Evolutionary conservation across 2,797 vertebrate species (phyloP).

Genomic region (Melanogrammus aeglefinus): DNA sequence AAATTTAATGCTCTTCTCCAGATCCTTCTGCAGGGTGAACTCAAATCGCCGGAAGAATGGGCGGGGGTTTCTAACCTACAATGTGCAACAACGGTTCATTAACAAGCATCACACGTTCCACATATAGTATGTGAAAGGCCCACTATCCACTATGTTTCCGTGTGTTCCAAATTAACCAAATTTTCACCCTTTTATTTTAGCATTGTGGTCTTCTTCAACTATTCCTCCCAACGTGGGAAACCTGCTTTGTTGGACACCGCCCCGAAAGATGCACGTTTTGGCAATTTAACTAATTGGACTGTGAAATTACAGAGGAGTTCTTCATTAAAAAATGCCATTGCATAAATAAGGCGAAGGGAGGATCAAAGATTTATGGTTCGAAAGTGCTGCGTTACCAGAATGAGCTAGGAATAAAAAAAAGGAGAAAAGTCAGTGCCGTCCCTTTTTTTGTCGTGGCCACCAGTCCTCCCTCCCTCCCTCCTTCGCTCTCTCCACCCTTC

Average conservation of each 20-base stretch:
- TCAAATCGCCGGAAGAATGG: too few species aligned
- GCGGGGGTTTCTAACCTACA: not conserved
- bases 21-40: too few species aligned
- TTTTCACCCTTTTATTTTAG: conserved; percentile 7
- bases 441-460: conserved; percentile 30
- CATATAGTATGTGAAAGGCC: not conserved
- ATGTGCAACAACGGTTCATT: not conserved
- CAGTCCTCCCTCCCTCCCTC: not conserved
- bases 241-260: conserved; percentile 41
- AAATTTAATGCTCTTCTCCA: too few species aligned
- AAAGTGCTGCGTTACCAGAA: conserved; percentile 60
- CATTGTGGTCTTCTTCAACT: not conserved
- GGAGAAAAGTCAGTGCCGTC: conserved; percentile 42
- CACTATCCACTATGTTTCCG: not conserved
- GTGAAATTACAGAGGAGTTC: conserved; percentile 62
- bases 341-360: conserved; percentile 52
- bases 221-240: conserved; percentile 30
- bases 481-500: too few species aligned
- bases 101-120: not conserved
- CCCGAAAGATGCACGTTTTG: conserved; percentile 19
- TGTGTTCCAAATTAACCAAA: not conserved
- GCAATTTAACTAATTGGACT: conserved; percentile 71
- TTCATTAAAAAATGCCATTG: conserved; percentile 55
- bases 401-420: conserved; percentile 33
- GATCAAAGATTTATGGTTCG: conserved; percentile 69